Evolutionary conservation across 1,140 invertebrate species (phyloP).

Genomic region (Ceratosolen solmsi): DNA sequence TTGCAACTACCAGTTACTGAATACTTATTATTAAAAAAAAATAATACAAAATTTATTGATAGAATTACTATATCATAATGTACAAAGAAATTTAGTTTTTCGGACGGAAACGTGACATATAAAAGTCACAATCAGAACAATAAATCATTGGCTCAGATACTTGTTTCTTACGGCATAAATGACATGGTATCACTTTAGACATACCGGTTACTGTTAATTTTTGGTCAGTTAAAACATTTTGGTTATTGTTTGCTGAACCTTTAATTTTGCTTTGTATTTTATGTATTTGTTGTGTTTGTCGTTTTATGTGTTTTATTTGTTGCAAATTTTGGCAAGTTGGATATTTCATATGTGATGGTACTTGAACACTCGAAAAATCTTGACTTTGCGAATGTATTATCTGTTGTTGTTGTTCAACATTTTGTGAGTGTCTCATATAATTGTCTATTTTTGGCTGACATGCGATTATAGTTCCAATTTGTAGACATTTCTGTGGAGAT

Average conservation of each 20-base stretch:
- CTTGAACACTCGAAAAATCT: constrained; percentile 67
- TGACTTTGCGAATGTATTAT: constrained; percentile 73
- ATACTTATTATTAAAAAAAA: too few relatives aligned
- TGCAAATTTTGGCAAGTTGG: constrained; percentile 76
- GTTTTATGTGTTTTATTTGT: constrained; percentile 76
- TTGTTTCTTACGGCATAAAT: constrained; percentile 88
- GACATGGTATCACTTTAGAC: constrained; percentile 77
- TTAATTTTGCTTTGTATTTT: constrained; percentile 23
- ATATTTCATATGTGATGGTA: constrained; percentile 72
- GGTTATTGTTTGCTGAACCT: constrained; percentile 40
- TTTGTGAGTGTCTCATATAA: constrained; percentile 66
- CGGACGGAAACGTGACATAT: constrained; percentile 89
- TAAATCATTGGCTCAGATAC: constrained; percentile 84
- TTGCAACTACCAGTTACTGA: too few relatives aligned
- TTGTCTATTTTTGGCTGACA: constrained; percentile 73
- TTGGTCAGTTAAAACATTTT: constrained; percentile 56
- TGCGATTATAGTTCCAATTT: constrained; percentile 62
- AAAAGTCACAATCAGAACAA: constrained; percentile 92
- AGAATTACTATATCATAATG: too few relatives aligned
- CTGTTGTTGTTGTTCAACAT: constrained; percentile 64
- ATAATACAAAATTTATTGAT: too few relatives aligned
- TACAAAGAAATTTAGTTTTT: constrained; percentile 63
- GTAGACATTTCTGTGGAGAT: constrained; percentile 58
- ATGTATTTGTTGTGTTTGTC: constrained; percentile 68
- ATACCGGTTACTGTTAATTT: constrained; percentile 69